Conservation (phyloP, 2,888 invertebrate species). For the Cryptus armator region DNA sequence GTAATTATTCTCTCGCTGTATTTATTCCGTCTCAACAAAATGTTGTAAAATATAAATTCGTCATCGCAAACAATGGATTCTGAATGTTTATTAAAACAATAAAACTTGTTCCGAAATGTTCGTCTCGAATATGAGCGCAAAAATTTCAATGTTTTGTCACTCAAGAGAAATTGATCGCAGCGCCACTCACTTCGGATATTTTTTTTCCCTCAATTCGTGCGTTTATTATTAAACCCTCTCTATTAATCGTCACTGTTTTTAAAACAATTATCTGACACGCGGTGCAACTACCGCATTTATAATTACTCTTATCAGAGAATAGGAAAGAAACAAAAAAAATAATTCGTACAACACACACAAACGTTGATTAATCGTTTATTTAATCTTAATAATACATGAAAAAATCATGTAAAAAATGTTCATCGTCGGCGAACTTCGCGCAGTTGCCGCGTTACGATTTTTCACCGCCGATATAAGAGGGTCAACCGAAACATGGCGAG, state of each 20-base stretch:
- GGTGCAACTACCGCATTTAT: no score
- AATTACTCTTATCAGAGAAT: no score
- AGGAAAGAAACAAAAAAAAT: no score
- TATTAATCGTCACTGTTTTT: neutral
- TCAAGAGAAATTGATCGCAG: neutral
- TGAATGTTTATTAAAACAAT: no score
- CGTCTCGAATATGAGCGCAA: no score
- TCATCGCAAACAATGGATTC: no score
- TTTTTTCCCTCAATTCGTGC: neutral
- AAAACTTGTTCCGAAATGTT: no score
- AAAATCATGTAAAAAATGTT: neutral
- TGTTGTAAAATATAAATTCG: no score
- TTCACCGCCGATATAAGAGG: slow-evolving; percentile 7
- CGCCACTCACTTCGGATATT: neutral
- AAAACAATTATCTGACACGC: neutral
- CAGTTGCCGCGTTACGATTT: neutral
- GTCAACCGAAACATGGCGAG: slow-evolving; percentile 77
- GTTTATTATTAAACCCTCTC: neutral
- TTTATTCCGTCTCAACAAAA: no score
- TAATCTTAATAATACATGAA: neutral
- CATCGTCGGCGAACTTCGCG: slow-evolving; percentile 6
- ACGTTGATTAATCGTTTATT: no score
- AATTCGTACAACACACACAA: no score
- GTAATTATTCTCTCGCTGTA: no score
- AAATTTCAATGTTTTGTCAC: neutral